These are phyloP conservation scores for Sialis fuliginosa DNA, from an alignment of 2,888 invertebrate species.

Conservation along the genomic window DNA sequence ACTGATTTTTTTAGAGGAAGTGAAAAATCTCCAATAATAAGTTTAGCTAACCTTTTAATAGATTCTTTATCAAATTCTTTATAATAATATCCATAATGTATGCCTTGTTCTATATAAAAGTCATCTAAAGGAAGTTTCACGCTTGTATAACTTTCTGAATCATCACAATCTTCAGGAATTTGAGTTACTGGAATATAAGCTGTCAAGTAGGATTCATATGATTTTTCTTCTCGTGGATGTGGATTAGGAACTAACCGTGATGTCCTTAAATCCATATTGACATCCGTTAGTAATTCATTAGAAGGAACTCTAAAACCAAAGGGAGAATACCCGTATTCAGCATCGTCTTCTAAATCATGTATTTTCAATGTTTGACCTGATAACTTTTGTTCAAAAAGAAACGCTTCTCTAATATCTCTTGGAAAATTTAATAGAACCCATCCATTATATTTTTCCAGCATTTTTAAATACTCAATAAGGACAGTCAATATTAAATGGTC, in stretches of 20 bases:
- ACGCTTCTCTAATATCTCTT: slow-evolving; percentile 34
- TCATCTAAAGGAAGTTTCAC: slow-evolving; percentile 33
- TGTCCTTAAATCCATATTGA: slow-evolving; percentile 18
- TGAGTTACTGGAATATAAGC: slow-evolving; percentile 33
- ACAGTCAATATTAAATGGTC: slow-evolving; percentile 36
- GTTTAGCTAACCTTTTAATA: slow-evolving; percentile 26
- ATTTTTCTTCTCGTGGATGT: slow-evolving; percentile 21
- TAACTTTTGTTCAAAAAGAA: slow-evolving; percentile 38
- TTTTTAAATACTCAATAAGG: slow-evolving; percentile 40
- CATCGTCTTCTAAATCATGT: slow-evolving; percentile 23
- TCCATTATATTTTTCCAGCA: slow-evolving; percentile 28
- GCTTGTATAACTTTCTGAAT: slow-evolving; percentile 20
- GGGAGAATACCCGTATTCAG: slow-evolving; percentile 18
- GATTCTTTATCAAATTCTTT: slow-evolving; percentile 33
- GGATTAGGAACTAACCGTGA: slow-evolving; percentile 36
- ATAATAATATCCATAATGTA: slow-evolving; percentile 40
- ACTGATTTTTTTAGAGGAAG: slow-evolving; percentile 21
- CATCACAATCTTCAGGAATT: slow-evolving; percentile 12
- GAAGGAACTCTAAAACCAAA: slow-evolving; percentile 9
- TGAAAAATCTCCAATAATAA: slow-evolving; percentile 23
- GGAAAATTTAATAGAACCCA: slow-evolving; percentile 51
- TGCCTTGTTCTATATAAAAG: slow-evolving; percentile 37
- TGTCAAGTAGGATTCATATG: slow-evolving; percentile 35
- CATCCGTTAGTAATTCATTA: neutral
- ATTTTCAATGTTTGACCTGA: slow-evolving; percentile 27